Percentiles rank a stretch among this genome's conserved stretches.
Evolutionary conservation across 2,113 vertebrate genomes (phyloP).

Genomic region (Anseranas semipalmata): DNA sequence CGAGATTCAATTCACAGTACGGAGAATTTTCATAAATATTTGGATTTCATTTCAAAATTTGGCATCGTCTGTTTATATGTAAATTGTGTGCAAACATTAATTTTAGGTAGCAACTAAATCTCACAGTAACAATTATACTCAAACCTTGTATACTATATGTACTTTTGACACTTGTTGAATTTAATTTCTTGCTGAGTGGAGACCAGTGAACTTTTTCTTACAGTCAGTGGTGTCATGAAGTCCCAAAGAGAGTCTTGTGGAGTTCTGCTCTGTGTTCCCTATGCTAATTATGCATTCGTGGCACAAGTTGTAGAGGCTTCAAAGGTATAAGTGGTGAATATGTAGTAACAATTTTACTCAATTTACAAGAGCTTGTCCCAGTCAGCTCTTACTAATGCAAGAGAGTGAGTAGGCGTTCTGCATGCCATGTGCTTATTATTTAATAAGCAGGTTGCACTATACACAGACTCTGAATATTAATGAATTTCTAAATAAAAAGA

Average conservation of each 20-base stretch:
- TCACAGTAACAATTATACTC: not conserved
- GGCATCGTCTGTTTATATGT: not conserved
- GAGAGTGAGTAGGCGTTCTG: slow-evolving; percentile 12
- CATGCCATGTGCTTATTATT: slow-evolving; percentile 41
- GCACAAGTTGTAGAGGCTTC: not conserved
- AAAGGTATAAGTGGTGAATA: slow-evolving; percentile 23
- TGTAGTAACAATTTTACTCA: slow-evolving; percentile 58
- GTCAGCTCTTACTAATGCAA: slow-evolving; percentile 17
- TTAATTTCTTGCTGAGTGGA: slow-evolving; percentile 37
- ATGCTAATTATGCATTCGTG: slow-evolving; percentile 14
- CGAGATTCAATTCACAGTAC: not conserved
- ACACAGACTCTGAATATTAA: slow-evolving; percentile 52
- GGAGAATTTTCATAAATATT: not conserved
- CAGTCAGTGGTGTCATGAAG: not conserved
- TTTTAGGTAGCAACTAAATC: not conserved
- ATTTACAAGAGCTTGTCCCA: slow-evolving; percentile 44
- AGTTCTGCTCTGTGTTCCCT: not conserved
- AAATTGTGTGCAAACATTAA: not conserved
- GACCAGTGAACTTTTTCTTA: not conserved
- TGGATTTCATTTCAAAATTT: not conserved
- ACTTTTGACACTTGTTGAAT: not conserved
- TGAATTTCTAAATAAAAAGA: slow-evolving; percentile 54
- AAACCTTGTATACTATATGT: not conserved
- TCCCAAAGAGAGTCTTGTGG: not conserved
- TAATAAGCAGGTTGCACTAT: slow-evolving; percentile 37